phyloP scores from a whole-genome alignment of 2,888 invertebrate genomes.

The Ochropleura leucogaster region DNA sequence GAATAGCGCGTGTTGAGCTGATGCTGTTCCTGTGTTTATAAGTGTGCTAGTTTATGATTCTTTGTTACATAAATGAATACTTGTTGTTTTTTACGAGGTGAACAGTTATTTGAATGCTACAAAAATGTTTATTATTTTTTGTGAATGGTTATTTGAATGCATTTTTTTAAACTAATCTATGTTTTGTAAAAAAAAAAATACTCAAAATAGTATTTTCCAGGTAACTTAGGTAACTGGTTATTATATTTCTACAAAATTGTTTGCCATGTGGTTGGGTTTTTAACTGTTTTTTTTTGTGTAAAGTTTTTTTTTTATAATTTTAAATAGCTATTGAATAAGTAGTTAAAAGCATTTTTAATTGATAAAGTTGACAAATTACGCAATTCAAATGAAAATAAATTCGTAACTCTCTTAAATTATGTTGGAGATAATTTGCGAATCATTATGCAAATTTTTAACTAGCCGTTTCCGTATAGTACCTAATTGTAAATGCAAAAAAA shows the following conservation, averaged over 20 bases:
- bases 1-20: neutral
- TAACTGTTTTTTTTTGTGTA: neutral
- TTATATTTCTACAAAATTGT: too few relatives aligned
- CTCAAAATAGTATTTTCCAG: slow-evolving; percentile 4
- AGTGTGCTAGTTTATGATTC: neutral
- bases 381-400: slow-evolving; percentile 35
- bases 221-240: too few relatives aligned
- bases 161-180: neutral
- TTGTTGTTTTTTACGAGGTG: neutral
- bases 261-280: too few relatives aligned
- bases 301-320: slow-evolving; percentile 7
- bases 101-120: neutral
- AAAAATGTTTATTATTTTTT: neutral
- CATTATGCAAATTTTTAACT: slow-evolving; percentile 33
- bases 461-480: slow-evolving; percentile 9
- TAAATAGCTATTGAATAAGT: slow-evolving; percentile 29
- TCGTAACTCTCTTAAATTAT: slow-evolving; percentile 12
- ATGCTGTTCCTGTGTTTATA: neutral
- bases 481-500: neutral
- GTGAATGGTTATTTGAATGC: neutral
- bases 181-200: neutral
- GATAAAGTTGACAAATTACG: slow-evolving; percentile 21
- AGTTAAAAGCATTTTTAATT: slow-evolving; percentile 31
- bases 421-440: slow-evolving; percentile 34
- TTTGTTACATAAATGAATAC: slow-evolving; percentile 4